Evolutionary conservation across 2,113 vertebrate species (phyloP), one percentile per base, ranked within the genome.

Genomic region (Gopherus evgoodei): DNA sequence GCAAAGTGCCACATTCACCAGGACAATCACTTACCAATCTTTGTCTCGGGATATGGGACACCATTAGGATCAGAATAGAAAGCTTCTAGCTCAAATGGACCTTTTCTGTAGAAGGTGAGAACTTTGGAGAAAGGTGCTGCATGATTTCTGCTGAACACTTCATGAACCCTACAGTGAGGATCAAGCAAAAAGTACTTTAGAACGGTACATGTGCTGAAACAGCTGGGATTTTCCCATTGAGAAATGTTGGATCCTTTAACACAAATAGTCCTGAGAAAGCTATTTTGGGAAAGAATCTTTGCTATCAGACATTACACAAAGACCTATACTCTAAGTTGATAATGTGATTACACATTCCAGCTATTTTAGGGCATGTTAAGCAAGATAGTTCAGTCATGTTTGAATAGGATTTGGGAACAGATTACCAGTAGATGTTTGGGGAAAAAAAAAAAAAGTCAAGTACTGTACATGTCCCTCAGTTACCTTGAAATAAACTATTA

Each of bases 51-150:
- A 95, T 98, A 98, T 0, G 98, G 98, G 81, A 99, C 96, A 53
- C 93, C 97, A 78, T 95, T 94, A 42, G 98, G 98, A 95, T 99
- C 98, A 83, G 98, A 98, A 97, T 99, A 98, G 98, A 98, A 98
- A 80, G 98, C 98, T 97, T 99, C 98, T 42, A 99, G 94, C 62
- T 98, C 97, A 97, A 99, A 99, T 81, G 98, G 98, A 29, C 98
- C 98, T 89, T 98, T 98, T 84, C 98, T 98, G 80, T 98, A 96
- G 95, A 99, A 99, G 0, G 98, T 99, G 93, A 99, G 98, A 52
- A 99, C 98, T 97, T 99, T 99, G 84, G 98, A 98, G 92, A 98
- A 98, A 47, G 98, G 98, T 76, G 96, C 97, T 2, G 98, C 91
- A 38, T 99, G 98, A 96, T 98, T 98, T 93, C 97, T 98, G 95